These are phyloP conservation scores for Spodoptera litura DNA, from an alignment of 1,140 invertebrate species.

Conservation along the genomic window DNA sequence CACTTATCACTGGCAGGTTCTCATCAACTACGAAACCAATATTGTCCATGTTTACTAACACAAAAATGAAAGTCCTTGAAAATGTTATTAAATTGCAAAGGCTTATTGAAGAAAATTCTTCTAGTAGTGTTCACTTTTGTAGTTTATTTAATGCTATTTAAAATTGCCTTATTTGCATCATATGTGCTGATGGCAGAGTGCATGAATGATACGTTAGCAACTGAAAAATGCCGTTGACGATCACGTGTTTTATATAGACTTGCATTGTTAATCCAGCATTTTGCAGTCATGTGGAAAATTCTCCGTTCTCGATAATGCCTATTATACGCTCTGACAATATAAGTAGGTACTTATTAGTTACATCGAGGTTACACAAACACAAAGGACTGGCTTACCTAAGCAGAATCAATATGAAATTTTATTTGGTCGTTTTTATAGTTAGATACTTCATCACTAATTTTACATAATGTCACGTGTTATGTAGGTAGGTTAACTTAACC, in stretches of 20 bases:
- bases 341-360: not conserved
- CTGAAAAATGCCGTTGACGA: constrained; percentile 53
- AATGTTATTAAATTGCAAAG: not conserved
- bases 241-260: constrained; percentile 48
- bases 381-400: not conserved
- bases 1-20: constrained; percentile 46
- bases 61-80: not conserved
- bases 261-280: constrained; percentile 64
- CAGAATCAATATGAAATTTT: too few species aligned
- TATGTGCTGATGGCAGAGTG: constrained; percentile 1
- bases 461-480: too few species aligned
- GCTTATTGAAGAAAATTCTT: too few species aligned
- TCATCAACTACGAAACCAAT: constrained; percentile 61
- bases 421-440: too few species aligned
- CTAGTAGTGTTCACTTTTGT: not conserved
- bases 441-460: too few species aligned
- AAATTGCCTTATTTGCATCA: not conserved
- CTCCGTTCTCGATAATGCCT: constrained; percentile 20
- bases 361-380: not conserved
- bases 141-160: not conserved
- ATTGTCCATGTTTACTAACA: constrained; percentile 59
- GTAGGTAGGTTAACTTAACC: too few species aligned
- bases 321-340: constrained; percentile 29
- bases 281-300: constrained; percentile 54
- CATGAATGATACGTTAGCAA: constrained; percentile 38